phyloP scores from a whole-genome alignment of 2,888 invertebrate genomes.

The Diarsia rubi region DNA sequence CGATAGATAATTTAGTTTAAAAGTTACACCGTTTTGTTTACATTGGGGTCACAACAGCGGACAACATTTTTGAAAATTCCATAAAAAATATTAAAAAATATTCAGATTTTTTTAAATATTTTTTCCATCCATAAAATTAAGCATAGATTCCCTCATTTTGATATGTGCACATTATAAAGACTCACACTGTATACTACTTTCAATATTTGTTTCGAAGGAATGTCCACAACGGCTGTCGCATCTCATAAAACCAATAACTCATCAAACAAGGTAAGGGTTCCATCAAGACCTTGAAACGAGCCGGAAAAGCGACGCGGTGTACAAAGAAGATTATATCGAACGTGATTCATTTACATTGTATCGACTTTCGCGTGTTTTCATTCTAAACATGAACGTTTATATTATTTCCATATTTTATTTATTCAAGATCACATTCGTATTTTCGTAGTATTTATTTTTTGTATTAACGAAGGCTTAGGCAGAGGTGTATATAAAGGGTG shows the following conservation, averaged over 20 bases:
- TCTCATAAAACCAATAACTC: conserved; percentile 5
- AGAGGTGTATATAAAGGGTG: too few species aligned
- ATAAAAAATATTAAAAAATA: too few species aligned
- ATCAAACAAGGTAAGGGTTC: neutral
- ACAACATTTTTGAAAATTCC: too few species aligned
- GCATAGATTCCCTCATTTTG: too few species aligned
- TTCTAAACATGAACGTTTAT: conserved; percentile 11
- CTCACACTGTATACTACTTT: neutral
- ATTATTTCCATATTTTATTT: conserved; percentile 33
- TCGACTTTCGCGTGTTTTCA: conserved; percentile 30
- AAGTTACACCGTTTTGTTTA: too few species aligned
- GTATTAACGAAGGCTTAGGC: too few species aligned
- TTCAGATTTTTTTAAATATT: too few species aligned
- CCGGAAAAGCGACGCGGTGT: conserved; percentile 11
- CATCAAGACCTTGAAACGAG: conserved; percentile 12
- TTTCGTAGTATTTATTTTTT: neutral
- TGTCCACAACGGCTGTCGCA: neutral
- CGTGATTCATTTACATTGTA: conserved; percentile 47
- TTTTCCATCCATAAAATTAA: too few species aligned
- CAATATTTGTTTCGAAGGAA: neutral
- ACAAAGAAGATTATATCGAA: conserved; percentile 35
- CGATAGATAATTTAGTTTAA: too few species aligned
- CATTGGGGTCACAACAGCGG: too few species aligned
- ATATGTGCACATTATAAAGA: too few species aligned
- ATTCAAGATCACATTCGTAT: conserved; percentile 19